These are phyloP conservation scores for Plebejus argus DNA, from an alignment of 2,888 invertebrate genomes.

Conservation along the genomic window DNA sequence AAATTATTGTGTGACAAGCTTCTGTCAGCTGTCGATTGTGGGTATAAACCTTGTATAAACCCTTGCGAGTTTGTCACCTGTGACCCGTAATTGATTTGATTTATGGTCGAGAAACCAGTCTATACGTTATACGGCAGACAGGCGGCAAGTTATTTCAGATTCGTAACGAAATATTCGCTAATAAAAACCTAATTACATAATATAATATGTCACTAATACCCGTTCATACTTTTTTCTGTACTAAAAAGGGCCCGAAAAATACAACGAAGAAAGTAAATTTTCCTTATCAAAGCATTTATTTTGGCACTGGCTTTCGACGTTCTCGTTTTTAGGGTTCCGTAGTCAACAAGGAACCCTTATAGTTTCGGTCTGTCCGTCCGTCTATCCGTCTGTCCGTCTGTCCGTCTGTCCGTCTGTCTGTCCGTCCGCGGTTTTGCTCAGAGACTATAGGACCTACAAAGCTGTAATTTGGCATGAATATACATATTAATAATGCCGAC, in stretches of 20 bases:
- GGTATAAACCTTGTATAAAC: conserved; percentile 11
- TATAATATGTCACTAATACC: not conserved
- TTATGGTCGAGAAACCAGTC: conserved; percentile 20
- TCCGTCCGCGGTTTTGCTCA: no score
- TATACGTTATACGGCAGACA: not conserved
- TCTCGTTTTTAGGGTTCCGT: no score
- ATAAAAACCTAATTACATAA: not conserved
- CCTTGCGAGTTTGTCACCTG: conserved; percentile 30
- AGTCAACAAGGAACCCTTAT: no score
- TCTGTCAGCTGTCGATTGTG: conserved; percentile 32
- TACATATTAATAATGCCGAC: no score
- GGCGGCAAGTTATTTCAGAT: not conserved
- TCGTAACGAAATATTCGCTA: not conserved
- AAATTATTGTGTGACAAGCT: conserved; percentile 30
- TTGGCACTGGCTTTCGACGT: not conserved
- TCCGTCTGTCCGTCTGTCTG: no score
- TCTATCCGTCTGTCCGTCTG: no score
- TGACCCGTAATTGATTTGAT: conserved; percentile 31
- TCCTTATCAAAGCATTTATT: conserved; percentile 12
- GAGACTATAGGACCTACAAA: no score
- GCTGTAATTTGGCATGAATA: no score
- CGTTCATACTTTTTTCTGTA: not conserved
- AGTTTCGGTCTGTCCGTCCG: no score
- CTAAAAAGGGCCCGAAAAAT: not conserved
- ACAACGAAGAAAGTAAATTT: not conserved